phyloP scores from a whole-genome alignment of 2,113 vertebrate species.

The Candoia aspera region DNA sequence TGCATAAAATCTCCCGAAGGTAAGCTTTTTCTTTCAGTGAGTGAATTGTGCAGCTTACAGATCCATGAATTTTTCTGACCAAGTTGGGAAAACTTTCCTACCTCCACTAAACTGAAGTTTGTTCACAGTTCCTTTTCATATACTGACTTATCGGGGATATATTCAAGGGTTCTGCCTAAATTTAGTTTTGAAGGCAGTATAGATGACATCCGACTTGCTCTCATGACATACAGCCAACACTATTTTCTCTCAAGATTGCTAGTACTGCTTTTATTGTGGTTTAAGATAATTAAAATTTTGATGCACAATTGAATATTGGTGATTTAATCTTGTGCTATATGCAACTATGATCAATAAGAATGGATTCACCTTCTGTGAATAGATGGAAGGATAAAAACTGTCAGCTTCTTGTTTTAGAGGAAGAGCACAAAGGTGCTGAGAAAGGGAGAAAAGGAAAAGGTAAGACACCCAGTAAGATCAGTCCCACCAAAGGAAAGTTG shows the following conservation, averaged over 20 bases:
- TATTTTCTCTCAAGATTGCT: not conserved
- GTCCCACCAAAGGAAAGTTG: not conserved
- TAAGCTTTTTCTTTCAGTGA: not conserved
- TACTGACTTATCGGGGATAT: not conserved
- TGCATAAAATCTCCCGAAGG: not conserved
- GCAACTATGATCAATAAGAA: not conserved
- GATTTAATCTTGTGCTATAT: not conserved
- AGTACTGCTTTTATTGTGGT: not conserved
- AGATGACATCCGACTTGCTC: not conserved
- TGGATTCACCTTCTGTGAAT: not conserved
- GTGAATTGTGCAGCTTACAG: not conserved
- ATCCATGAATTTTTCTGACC: not conserved
- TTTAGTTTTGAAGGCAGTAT: not conserved
- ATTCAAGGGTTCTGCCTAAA: not conserved
- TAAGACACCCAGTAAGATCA: not conserved
- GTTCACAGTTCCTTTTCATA: not conserved
- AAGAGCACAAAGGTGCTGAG: not conserved
- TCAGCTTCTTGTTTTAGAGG: not conserved
- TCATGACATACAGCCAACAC: not conserved
- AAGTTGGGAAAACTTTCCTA: not conserved
- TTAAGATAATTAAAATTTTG: not conserved
- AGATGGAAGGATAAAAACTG: not conserved
- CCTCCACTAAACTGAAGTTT: not conserved
- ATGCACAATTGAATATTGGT: not conserved
- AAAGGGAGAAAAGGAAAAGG: not conserved